These are phyloP conservation scores for Ophraella communa DNA, from an alignment of 2,888 invertebrate genomes.

Conservation along the genomic window DNA sequence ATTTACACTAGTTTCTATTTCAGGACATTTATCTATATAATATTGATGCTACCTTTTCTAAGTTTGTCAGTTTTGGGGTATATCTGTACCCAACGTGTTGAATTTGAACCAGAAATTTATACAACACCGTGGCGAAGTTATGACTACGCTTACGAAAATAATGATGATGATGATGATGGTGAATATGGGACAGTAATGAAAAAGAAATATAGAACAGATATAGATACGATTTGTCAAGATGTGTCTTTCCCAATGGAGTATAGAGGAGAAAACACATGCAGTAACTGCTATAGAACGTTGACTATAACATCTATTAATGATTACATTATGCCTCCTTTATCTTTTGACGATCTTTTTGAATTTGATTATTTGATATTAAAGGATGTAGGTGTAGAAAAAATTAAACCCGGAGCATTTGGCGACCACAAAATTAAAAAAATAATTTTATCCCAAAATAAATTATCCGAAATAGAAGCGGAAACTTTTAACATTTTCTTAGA, in stretches of 20 bases:
- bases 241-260: neutral
- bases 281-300: neutral
- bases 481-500: neutral
- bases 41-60: too few relatives aligned
- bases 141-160: too few relatives aligned
- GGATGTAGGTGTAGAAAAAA: neutral
- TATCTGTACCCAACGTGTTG: too few relatives aligned
- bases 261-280: neutral
- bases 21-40: too few relatives aligned
- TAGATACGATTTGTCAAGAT: neutral
- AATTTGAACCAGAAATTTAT: too few relatives aligned
- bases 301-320: neutral
- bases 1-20: too few relatives aligned
- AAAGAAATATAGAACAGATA: too few relatives aligned
- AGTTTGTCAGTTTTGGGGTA: too few relatives aligned
- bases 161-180: too few relatives aligned
- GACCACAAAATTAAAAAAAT: conserved; percentile 50
- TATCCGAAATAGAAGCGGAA: neutral
- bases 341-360: neutral
- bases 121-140: too few relatives aligned
- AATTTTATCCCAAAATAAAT: conserved; percentile 40
- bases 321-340: neutral
- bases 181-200: too few relatives aligned
- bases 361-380: neutral
- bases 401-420: neutral